phyloP scores from a whole-genome alignment of 2,888 invertebrate genomes.

The Orthosia incerta region DNA sequence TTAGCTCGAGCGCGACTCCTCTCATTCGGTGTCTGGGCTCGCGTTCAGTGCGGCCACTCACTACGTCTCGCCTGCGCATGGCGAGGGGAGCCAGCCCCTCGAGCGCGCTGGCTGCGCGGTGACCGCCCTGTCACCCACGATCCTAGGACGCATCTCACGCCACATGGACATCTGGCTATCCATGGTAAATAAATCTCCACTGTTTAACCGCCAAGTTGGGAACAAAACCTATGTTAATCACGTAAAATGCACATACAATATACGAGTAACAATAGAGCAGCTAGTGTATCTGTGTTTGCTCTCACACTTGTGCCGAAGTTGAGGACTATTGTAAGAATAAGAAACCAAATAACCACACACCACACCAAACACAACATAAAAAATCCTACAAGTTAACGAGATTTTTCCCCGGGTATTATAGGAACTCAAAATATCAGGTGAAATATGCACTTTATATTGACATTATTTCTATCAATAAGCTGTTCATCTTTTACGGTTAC shows the following conservation, averaged over 20 bases:
- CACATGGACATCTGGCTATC: conserved; percentile 93
- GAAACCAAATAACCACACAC: neutral
- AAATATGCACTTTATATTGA: too few species aligned
- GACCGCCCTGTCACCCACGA: conserved; percentile 94
- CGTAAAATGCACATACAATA: too few species aligned
- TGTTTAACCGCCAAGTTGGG: too few species aligned
- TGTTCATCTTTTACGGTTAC: neutral
- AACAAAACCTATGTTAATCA: neutral
- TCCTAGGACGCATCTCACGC: conserved; percentile 93
- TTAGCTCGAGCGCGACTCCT: conserved; percentile 95
- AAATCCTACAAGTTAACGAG: neutral
- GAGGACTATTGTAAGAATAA: too few species aligned
- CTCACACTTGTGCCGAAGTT: too few species aligned
- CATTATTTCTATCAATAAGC: neutral
- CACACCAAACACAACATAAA: neutral
- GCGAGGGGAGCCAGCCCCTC: conserved; percentile 94
- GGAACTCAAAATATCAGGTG: neutral
- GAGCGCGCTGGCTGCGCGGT: conserved; percentile 94
- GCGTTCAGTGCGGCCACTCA: conserved; percentile 93
- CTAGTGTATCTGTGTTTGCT: too few species aligned
- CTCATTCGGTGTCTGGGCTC: conserved; percentile 94
- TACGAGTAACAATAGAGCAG: too few species aligned
- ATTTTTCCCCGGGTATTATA: neutral
- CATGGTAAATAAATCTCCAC: conserved; percentile 87
- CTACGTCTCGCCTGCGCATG: conserved; percentile 94